phyloP scores from a whole-genome alignment of 2,797 vertebrate genomes.

The Sphenodon punctatus region DNA sequence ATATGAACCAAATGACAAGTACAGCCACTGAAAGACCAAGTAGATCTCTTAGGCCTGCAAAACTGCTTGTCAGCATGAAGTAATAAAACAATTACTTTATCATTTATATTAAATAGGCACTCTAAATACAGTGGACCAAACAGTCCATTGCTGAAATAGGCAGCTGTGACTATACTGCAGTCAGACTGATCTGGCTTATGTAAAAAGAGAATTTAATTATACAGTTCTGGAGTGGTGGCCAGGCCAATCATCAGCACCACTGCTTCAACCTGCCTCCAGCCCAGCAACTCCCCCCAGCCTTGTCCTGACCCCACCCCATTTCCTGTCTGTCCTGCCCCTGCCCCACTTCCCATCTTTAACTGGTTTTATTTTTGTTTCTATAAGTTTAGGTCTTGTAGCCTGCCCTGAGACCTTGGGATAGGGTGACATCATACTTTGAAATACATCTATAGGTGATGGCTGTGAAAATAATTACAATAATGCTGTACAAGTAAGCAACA shows the following conservation, averaged over 20 bases:
- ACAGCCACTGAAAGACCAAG: slow-evolving; percentile 32
- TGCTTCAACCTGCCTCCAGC: too few relatives aligned
- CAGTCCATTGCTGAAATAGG: slow-evolving; percentile 1
- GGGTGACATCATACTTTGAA: too few relatives aligned
- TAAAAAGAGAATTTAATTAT: too few relatives aligned
- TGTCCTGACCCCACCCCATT: too few relatives aligned
- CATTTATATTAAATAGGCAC: slow-evolving; percentile 18
- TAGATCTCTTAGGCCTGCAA: slow-evolving; percentile 39
- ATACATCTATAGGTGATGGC: slow-evolving; percentile 16
- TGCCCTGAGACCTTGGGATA: too few relatives aligned
- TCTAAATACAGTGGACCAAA: slow-evolving; percentile 48
- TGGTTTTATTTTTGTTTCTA: too few relatives aligned
- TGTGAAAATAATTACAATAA: slow-evolving; percentile 29
- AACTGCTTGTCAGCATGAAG: slow-evolving; percentile 44
- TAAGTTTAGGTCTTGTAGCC: too few relatives aligned
- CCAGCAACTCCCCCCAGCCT: too few relatives aligned
- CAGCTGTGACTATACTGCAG: slow-evolving; percentile 17
- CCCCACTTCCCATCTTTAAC: too few relatives aligned
- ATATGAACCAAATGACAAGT: slow-evolving; percentile 1
- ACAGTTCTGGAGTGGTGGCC: too few relatives aligned
- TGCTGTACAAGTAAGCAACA: slow-evolving; percentile 42
- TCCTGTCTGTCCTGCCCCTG: too few relatives aligned
- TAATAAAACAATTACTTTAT: slow-evolving; percentile 50
- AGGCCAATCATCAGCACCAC: too few relatives aligned
- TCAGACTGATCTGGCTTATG: background rate